These are phyloP conservation scores for Hipposideros armiger DNA, from an alignment of 2,113 vertebrate genomes.

Conservation along the genomic window DNA sequence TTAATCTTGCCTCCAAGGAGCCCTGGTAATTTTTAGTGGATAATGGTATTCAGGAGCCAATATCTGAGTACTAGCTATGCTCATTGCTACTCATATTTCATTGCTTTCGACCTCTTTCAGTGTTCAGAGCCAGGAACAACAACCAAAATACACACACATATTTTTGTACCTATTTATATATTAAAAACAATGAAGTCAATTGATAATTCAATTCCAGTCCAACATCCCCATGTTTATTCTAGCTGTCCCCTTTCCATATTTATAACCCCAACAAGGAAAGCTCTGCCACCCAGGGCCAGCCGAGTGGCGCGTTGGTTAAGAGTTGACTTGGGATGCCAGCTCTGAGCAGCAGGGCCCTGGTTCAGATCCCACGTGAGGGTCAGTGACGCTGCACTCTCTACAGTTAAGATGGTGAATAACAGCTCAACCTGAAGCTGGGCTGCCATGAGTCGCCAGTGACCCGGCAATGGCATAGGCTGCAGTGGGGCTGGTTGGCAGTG, in stretches of 20 bases:
- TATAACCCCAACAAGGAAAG: background rate
- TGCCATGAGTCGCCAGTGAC: too few relatives aligned
- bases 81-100: background rate
- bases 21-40: background rate
- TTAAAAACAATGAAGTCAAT: background rate
- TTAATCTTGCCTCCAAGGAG: background rate
- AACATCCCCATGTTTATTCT: background rate
- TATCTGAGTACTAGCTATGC: background rate
- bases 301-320: too few relatives aligned
- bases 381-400: too few relatives aligned
- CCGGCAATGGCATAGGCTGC: too few relatives aligned
- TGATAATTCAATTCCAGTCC: background rate
- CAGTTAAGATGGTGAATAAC: too few relatives aligned
- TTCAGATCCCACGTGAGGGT: too few relatives aligned
- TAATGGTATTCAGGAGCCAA: constrained; percentile 2
- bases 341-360: too few relatives aligned
- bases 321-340: too few relatives aligned
- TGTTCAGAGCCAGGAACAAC: background rate
- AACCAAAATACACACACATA: background rate
- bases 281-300: too few relatives aligned
- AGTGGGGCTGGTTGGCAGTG: too few relatives aligned
- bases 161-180: background rate
- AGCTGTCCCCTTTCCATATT: background rate
- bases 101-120: background rate
- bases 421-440: too few relatives aligned